Evolutionary conservation across 2,113 vertebrate species (phyloP), one percentile per base, ranked within the genome.

Genomic region (Urocitellus parryii): DNA sequence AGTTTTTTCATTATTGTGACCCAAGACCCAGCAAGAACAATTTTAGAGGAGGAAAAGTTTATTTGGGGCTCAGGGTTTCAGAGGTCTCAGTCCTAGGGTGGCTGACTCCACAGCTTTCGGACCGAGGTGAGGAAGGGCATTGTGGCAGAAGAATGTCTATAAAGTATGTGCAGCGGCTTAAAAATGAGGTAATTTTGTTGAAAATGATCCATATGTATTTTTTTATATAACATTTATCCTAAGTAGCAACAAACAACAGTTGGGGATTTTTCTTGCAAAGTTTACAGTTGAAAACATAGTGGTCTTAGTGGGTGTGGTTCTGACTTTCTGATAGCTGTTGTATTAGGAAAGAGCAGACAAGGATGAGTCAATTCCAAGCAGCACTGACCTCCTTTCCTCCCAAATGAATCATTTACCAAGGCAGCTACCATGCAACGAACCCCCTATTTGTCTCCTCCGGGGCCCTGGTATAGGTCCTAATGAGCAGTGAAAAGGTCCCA

Each of bases 391-490:
- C 67, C 18, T 51, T 37, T 34, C 32, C 27, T 37, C 45, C 6
- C n/a, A 13, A 2, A 4, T 6, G 34, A 53, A 63, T 48, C 56
- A 5, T 14, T 14, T 0, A 3, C 65, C 0, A 0, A 6, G 1
- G 20, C 4, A 16, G 53, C 37, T 11, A 0, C 13, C 8, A 0
- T 11, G 45, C 0, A 32, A n/a, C 10, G 1, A 22, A 6, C 16
- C 18, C 1, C 0, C 27, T 56, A 6, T 27, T 45, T 22, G 0
- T 39, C 27, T 48, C 48, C n/a, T 1, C 10, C 39, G 4, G 10
- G 14, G 17, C n/a, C 92, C 22, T 56, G 72, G 42, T 56, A 10
- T 0, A 34, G 65, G 18, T 34, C 73, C 67, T 94, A 72, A 68
- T 39, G 83, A 97, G 95, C 65, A 58, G 22, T 1, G 17, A 37